phyloP scores from a whole-genome alignment of 2,888 invertebrate genomes.

The Trimorus sp. region DNA sequence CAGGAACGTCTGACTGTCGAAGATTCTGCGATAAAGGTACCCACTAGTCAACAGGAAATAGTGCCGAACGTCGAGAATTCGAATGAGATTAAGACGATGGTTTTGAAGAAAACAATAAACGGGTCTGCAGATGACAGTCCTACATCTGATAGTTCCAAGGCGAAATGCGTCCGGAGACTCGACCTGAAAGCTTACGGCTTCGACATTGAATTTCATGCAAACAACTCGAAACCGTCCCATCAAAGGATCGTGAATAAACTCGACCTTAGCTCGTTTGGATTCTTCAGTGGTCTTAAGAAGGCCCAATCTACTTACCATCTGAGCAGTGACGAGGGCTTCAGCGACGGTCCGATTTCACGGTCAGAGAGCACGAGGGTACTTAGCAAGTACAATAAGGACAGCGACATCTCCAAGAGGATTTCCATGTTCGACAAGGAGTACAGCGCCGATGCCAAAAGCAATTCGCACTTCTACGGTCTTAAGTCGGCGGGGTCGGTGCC shows the following conservation, averaged over 20 bases:
- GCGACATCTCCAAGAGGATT: slow-evolving; percentile 39
- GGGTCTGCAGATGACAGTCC: slow-evolving; percentile 52
- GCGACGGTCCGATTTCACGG: slow-evolving; percentile 63
- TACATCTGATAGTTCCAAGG: slow-evolving; percentile 8
- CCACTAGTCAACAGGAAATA: slow-evolving; percentile 61
- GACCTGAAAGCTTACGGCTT: slow-evolving; percentile 77
- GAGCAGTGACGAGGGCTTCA: slow-evolving; percentile 65
- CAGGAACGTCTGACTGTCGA: slow-evolving; percentile 66
- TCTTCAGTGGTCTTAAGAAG: slow-evolving; percentile 74
- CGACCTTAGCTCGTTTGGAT: slow-evolving; percentile 75
- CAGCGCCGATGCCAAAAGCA: slow-evolving; percentile 7
- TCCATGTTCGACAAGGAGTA: slow-evolving; percentile 65
- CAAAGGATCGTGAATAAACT: slow-evolving; percentile 75
- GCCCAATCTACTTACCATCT: slow-evolving; percentile 75
- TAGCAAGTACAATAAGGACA: slow-evolving; percentile 72
- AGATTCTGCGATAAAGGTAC: no score
- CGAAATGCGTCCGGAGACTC: slow-evolving; percentile 72
- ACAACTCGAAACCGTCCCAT: slow-evolving; percentile 47
- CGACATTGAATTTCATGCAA: slow-evolving; percentile 70
- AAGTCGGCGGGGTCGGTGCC: slow-evolving; percentile 77
- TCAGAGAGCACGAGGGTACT: slow-evolving; percentile 63
- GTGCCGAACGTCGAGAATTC: slow-evolving; percentile 67
- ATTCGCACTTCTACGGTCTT: slow-evolving; percentile 55
- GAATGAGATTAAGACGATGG: slow-evolving; percentile 69
- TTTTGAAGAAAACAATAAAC: slow-evolving; percentile 76